These are phyloP conservation scores for Pangasius larnaudii DNA, from an alignment of 2,797 vertebrate genomes.

Conservation along the genomic window DNA sequence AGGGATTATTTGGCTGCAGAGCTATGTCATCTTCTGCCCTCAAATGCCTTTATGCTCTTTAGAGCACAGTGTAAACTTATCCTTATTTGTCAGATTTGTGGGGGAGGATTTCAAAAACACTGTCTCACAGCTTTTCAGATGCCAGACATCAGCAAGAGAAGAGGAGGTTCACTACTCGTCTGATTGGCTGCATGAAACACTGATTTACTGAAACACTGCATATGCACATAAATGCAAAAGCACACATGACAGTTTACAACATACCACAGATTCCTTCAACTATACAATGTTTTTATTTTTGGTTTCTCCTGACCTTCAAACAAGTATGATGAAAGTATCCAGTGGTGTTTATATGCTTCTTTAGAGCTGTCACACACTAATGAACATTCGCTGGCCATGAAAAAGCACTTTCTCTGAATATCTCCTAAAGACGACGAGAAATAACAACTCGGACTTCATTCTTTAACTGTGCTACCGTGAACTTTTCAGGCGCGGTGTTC, in stretches of 20 bases:
- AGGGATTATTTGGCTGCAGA: constrained; percentile 7
- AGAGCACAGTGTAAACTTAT: constrained; percentile 39
- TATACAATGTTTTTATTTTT: not conserved
- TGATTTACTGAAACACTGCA: not conserved
- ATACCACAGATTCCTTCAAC: not conserved
- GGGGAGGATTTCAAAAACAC: constrained; percentile 57
- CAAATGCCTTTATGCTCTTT: constrained; percentile 28
- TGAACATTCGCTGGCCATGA: constrained; percentile 4
- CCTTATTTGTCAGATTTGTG: constrained; percentile 55
- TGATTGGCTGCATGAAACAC: constrained; percentile 38
- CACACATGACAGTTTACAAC: not conserved
- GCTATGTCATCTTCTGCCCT: not conserved
- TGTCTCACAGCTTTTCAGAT: constrained; percentile 57
- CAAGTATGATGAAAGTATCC: not conserved
- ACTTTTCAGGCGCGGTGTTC: not conserved
- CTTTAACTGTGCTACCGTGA: not conserved
- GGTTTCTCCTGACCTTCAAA: constrained; percentile 1
- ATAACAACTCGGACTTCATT: not conserved
- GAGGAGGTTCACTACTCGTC: constrained; percentile 32
- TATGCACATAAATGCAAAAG: not conserved
- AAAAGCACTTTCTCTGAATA: not conserved
- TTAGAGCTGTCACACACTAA: not conserved
- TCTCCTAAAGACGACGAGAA: constrained; percentile 1
- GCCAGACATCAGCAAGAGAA: constrained; percentile 30
- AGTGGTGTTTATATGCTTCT: not conserved